phyloP scores from a whole-genome alignment of 2,888 invertebrate genomes.

The Pandemis corylana region DNA sequence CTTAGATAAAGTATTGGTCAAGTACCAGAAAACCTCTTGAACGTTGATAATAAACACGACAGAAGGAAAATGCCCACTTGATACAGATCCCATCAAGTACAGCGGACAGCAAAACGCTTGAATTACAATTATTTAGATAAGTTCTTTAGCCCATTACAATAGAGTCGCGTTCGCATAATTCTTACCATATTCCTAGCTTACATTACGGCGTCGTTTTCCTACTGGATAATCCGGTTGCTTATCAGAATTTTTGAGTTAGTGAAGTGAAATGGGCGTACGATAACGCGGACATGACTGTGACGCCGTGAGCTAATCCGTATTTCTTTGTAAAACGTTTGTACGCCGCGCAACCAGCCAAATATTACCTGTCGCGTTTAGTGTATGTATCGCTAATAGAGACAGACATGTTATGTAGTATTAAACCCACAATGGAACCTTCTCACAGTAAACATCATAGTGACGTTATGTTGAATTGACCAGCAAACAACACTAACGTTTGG shows the following conservation, averaged over 20 bases:
- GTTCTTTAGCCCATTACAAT: neutral
- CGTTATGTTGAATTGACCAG: too few species aligned
- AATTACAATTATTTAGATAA: neutral
- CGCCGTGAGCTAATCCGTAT: constrained; percentile 6
- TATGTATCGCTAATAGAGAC: too few species aligned
- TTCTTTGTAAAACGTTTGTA: neutral
- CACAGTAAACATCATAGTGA: too few species aligned
- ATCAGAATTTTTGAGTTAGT: constrained; percentile 19
- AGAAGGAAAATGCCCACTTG: constrained; percentile 46
- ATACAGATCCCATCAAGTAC: neutral
- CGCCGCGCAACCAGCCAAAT: neutral
- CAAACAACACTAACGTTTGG: too few species aligned
- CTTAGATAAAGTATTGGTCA: constrained; percentile 9
- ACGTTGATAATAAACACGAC: constrained; percentile 43
- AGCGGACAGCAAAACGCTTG: neutral
- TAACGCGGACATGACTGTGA: constrained; percentile 21
- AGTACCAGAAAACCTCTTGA: constrained; percentile 23
- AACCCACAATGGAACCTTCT: too few species aligned
- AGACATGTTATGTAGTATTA: too few species aligned
- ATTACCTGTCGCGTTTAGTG: too few species aligned
- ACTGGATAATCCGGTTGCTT: constrained; percentile 26
- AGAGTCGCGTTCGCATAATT: neutral
- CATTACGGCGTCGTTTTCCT: constrained; percentile 5
- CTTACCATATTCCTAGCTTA: neutral
- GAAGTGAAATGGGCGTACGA: constrained; percentile 8